These are phyloP conservation scores for Nansenia antarctica DNA, from an alignment of 2,113 vertebrate genomes.

Conservation along the genomic window DNA sequence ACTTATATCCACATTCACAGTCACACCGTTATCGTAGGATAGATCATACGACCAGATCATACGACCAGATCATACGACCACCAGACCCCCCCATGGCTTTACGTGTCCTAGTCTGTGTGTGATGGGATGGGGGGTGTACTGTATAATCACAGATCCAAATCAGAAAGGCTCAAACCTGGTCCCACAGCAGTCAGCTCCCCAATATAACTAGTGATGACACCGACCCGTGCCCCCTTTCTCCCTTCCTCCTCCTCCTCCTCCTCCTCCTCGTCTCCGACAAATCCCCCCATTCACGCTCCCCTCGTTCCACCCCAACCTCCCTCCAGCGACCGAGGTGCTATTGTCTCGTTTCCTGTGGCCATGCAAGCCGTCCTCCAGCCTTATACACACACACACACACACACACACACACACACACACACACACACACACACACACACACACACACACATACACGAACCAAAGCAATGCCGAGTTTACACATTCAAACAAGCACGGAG, in stretches of 20 bases:
- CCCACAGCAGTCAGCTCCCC: background rate
- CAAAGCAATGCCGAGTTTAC: background rate
- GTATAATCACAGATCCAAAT: too few relatives aligned
- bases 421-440: too few relatives aligned
- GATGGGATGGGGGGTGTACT: too few relatives aligned
- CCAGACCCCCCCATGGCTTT: too few relatives aligned
- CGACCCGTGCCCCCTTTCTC: constrained; percentile 10
- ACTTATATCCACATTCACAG: too few relatives aligned
- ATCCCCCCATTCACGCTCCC: constrained; percentile 9
- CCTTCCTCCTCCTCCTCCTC: background rate
- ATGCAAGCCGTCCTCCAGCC: constrained; percentile 14
- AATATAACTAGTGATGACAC: constrained; percentile 28
- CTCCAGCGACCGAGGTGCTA: constrained; percentile 50
- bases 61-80: too few relatives aligned
- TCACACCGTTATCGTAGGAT: too few relatives aligned
- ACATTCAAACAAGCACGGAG: background rate
- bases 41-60: too few relatives aligned
- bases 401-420: background rate
- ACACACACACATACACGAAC: background rate
- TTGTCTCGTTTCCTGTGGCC: constrained; percentile 70
- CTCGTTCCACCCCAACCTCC: constrained; percentile 9
- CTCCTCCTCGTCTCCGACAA: constrained; percentile 5
- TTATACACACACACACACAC: background rate
- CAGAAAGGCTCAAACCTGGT: background rate
- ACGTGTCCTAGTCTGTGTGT: too few relatives aligned